Base-by-base conservation (phyloP, 2,888 invertebrate genomes). In the Hetaerina titia region DNA sequence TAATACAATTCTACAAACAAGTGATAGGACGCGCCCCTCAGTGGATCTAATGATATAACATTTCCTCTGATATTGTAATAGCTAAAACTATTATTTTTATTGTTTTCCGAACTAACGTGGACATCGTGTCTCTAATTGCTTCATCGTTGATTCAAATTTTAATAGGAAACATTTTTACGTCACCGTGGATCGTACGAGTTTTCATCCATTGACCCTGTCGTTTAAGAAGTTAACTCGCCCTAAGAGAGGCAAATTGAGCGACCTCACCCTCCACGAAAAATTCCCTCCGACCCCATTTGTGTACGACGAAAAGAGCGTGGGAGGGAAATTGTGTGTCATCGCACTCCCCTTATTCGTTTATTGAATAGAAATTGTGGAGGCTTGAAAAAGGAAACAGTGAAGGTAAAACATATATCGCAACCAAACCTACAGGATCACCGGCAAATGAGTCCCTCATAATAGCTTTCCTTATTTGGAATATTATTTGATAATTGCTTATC, bases 191-290 rank as follows among this genome's bases (percentile, higher is more conserved):
- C 92, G 69, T 69, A 56, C 64, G 69, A 69, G 92, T 69, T 31
- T 92, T 92, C 92, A 92, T 92, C 92, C n/a, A 56, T 92, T 92
- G 69, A 92, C 92, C 92, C n/a, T 69, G 22, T 45, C 56, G 69
- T n/a, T 92, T 56, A 69, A 69, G 57, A 69, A 92, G 92, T 92
- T 92, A 92, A 92, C 74, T 92, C 92, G 74, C 56, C 56, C 56
- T 92, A 69, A 92, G 56, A 74, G 74, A 92, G 56, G 69, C 56
- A 92, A 92, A 92, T 92, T 92, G 92, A 74, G 69, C 11, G 17
- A 5, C n/a, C n/a, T 69, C 22, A 89, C 56, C 19, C 57, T 57
- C 1, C 45, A 45, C 45, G 4, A 45, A 45, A 15, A 81, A 81
- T 25, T 74, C 15, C 31, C 81, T 15, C 31, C 81, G 25, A 31